Base-by-base conservation (phyloP, 2,888 invertebrate species). In the Hipparchia sbordonii region DNA sequence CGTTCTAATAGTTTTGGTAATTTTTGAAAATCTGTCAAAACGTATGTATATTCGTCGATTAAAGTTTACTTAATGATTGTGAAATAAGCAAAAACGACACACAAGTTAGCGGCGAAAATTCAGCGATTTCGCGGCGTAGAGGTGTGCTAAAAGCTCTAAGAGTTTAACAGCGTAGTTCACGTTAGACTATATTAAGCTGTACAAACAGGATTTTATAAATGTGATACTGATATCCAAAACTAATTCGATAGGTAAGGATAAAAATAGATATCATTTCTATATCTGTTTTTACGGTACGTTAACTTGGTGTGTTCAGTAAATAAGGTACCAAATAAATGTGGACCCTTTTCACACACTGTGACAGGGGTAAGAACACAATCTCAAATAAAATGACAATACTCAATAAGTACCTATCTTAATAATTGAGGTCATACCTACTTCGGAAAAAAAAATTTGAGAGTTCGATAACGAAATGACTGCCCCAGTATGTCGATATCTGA, bases 311-410 rank as follows among this genome's bases (percentile, higher is more conserved):
- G 62, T 73, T 71, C 52, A 65, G 72, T 72, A 72, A 73, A 73
- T 73, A 75, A 72, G 65, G 67, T 46, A 51, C 70, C 67, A 70
- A 72, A 73, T 75, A 73, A 70, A 48, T 61, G 56, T n/a, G 45
- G 70, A 75, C 75, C 75, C 75, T 75, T 75, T 62, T 75, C 75
- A 75, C 70, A n/a, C 52, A 13, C 12, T 67, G 70, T 70, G 75
- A 75, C 73, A 73, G 70, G 67, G 66, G 62, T 67, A 70, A 72
- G 66, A 65, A 65, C 63, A 67, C 70, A 75, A 75, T 73, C 67
- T 70, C 46, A 67, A 70, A 73, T 70, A 62, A 73, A 65, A 71
- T 66, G 60, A 66, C 66, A 60, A 56, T 51, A 71, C 70, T 67
- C 67, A 46, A 65, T 65, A 65, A 6, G 67, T 46, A 67, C 13